Percentiles rank a stretch among this genome's conserved stretches.
Evolutionary conservation across 2,797 vertebrate species (phyloP).

Genomic region (Scolopax bukidnonensis): DNA sequence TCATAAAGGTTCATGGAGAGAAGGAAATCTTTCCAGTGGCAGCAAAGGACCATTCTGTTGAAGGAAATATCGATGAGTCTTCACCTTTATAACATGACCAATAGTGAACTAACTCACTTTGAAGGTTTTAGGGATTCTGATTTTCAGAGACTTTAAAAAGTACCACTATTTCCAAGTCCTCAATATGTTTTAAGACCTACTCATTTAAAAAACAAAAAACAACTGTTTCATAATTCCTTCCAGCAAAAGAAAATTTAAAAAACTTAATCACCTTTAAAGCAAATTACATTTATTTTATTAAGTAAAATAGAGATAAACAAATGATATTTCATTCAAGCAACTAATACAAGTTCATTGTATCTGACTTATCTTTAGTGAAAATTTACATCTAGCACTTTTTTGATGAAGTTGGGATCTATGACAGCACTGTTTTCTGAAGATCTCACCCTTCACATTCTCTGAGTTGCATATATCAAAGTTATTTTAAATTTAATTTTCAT

Average conservation of each 20-base stretch:
- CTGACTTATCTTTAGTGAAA: not conserved
- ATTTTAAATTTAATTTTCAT: not conserved
- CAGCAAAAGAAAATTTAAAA: not conserved
- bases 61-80: not conserved
- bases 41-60: not conserved
- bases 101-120: not conserved
- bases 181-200: not conserved
- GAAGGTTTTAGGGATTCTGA: not conserved
- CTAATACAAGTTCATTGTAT: not conserved
- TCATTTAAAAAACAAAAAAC: not conserved
- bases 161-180: not conserved
- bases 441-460: not conserved
- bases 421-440: not conserved
- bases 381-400: not conserved
- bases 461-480: not conserved
- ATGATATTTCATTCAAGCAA: not conserved
- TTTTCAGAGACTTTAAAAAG: not conserved
- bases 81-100: not conserved
- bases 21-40: not conserved
- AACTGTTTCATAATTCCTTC: not conserved
- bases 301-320: not conserved
- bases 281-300: not conserved
- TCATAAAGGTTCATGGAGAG: not conserved
- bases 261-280: not conserved
- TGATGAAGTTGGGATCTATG: not conserved